Conservation (phyloP, 2,797 vertebrate genomes). For the Sciurus carolinensis region DNA sequence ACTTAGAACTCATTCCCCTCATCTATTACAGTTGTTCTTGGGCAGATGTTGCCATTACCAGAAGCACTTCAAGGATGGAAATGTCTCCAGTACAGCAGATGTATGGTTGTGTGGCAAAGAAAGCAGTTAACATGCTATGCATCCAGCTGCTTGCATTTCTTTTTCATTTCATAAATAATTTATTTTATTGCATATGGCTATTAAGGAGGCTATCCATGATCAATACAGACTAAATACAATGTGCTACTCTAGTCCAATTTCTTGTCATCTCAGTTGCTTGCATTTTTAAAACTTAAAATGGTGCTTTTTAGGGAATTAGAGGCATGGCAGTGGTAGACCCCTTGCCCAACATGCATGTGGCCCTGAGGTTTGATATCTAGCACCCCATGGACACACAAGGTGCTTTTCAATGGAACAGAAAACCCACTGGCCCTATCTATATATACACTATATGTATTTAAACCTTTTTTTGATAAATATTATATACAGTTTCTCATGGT, state of each 20-base stretch:
- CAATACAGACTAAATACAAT: slow-evolving; percentile 97
- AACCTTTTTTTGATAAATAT: slow-evolving; percentile 21
- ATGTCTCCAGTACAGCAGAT: background rate
- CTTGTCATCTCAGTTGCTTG: slow-evolving; percentile 88
- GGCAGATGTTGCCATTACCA: slow-evolving; percentile 7
- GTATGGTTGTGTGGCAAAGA: slow-evolving; percentile 4
- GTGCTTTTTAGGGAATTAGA: background rate
- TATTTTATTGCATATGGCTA: slow-evolving; percentile 97
- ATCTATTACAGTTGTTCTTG: slow-evolving; percentile 2
- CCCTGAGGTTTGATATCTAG: background rate
- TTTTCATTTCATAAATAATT: slow-evolving; percentile 96
- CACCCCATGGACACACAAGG: too few relatives aligned
- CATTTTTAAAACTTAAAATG: background rate
- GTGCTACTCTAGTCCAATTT: slow-evolving; percentile 94
- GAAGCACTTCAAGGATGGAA: background rate
- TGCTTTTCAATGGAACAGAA: background rate
- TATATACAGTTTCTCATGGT: slow-evolving; percentile 35
- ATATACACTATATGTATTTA: background rate
- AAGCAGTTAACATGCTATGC: slow-evolving; percentile 37
- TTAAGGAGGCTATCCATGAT: slow-evolving; percentile 94
- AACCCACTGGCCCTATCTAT: background rate
- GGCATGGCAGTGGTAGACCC: background rate
- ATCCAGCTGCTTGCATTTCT: background rate
- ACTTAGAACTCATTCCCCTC: background rate
- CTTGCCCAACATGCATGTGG: too few relatives aligned